A percentile compares a stretch with the other conserved stretches of the same genome.
Evolutionary conservation across 2,888 invertebrate species (phyloP).

Genomic region (Coelinius sp.): DNA sequence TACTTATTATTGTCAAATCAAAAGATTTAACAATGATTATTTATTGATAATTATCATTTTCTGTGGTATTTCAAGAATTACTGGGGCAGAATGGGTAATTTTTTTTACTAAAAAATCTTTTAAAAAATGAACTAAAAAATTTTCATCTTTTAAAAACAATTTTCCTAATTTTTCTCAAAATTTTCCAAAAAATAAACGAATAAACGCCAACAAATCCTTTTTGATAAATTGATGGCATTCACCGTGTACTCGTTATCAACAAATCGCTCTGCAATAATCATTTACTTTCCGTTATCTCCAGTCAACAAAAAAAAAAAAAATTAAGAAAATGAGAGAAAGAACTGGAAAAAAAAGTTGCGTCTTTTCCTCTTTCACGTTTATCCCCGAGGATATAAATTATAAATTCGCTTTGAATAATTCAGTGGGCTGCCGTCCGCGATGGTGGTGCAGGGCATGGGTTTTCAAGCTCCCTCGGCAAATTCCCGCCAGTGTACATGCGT

Average conservation of each 20-base stretch:
- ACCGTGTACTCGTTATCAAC: not conserved
- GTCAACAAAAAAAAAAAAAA: constrained; percentile 4
- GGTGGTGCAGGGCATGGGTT: not conserved
- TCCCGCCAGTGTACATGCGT: not conserved
- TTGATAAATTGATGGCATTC: not conserved
- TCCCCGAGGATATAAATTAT: constrained; percentile 44
- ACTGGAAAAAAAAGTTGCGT: not conserved
- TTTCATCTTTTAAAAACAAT: too few relatives aligned
- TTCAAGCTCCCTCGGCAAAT: not conserved
- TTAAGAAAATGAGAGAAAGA: not conserved
- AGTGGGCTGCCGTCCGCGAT: constrained; percentile 10
- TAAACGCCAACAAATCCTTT: not conserved
- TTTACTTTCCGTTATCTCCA: not conserved
- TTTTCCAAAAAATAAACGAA: not conserved
- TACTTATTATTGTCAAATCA: too few relatives aligned
- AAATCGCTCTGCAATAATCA: not conserved
- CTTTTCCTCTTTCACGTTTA: constrained; percentile 7
- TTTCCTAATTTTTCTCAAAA: too few relatives aligned
- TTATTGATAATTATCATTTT: too few relatives aligned
- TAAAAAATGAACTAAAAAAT: too few relatives aligned
- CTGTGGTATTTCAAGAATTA: too few relatives aligned
- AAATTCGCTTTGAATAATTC: constrained; percentile 43
- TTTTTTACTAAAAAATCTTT: too few relatives aligned
- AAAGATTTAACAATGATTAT: too few relatives aligned
- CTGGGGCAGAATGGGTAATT: too few relatives aligned